phyloP scores from a whole-genome alignment of 2,113 vertebrate species.

The Sinocyclocheilus maitianheensis region DNA sequence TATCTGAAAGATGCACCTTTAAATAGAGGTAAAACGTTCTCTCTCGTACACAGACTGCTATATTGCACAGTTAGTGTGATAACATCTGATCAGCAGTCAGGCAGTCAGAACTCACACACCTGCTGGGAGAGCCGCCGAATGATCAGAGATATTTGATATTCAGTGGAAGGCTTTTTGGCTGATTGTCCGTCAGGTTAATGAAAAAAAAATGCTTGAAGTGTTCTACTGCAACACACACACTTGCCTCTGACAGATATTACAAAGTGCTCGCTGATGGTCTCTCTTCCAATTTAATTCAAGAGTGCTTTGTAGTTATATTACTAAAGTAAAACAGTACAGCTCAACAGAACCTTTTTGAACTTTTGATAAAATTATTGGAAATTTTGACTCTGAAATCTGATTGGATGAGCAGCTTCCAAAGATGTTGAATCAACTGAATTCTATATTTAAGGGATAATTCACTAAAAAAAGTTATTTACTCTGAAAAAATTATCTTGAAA shows the following conservation, averaged over 20 bases:
- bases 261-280: neutral
- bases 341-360: neutral
- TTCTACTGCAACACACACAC: neutral
- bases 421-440: neutral
- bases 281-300: neutral
- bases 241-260: neutral
- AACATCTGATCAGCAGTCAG: slow-evolving; percentile 2
- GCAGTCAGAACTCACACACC: neutral
- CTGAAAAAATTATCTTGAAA: no score
- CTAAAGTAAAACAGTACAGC: neutral
- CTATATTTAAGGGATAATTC: neutral
- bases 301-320: neutral
- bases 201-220: slow-evolving; percentile 42
- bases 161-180: slow-evolving; percentile 16
- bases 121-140: neutral
- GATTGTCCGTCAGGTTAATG: slow-evolving; percentile 50
- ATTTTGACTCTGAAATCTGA: neutral
- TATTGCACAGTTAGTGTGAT: neutral
- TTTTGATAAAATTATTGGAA: neutral
- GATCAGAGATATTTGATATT: slow-evolving; percentile 39
- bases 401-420: neutral
- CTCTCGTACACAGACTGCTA: neutral
- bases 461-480: neutral
- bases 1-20: neutral
- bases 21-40: neutral